A percentile compares a stretch with the other conserved stretches of the same genome.
Conservation (phyloP, 2,113 vertebrate species). For the Hydropotes inermis region DNA sequence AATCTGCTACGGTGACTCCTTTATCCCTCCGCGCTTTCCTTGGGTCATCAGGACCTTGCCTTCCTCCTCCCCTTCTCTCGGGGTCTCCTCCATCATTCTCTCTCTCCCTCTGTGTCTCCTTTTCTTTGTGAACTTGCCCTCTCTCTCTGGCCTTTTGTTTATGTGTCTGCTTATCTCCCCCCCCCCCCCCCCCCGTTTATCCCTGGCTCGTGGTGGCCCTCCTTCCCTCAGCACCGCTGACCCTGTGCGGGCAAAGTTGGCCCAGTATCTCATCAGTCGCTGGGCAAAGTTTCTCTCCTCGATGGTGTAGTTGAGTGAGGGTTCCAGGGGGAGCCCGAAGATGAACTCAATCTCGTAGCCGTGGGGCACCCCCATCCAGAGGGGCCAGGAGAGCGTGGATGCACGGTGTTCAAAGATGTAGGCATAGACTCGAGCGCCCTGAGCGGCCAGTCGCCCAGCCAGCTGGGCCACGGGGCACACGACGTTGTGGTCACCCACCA, state of each 20-base stretch:
- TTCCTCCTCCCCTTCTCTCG: not conserved
- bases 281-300: conserved; percentile 90
- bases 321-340: conserved; percentile 91
- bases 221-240: conserved; percentile 59
- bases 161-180: not conserved
- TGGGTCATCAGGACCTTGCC: not conserved
- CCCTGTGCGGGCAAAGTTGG: conserved; percentile 92
- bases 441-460: conserved; percentile 84
- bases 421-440: conserved; percentile 84
- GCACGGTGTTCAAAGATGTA: conserved; percentile 93
- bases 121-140: not conserved
- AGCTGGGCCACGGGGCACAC: conserved; percentile 91
- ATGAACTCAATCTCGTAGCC: conserved; percentile 97
- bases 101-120: not conserved
- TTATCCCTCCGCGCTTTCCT: not conserved
- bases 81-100: not conserved
- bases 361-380: conserved; percentile 96
- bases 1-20: not conserved
- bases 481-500: conserved; percentile 94
- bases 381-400: conserved; percentile 91
- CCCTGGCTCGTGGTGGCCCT: not conserved
- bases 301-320: conserved; percentile 88
- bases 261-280: conserved; percentile 94
- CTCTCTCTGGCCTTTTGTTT: not conserved
- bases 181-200: not conserved